Evolutionary conservation across 2,888 invertebrate species (phyloP), one percentile per base, ranked within the genome.

Genomic region (Odontocolon sp.): DNA sequence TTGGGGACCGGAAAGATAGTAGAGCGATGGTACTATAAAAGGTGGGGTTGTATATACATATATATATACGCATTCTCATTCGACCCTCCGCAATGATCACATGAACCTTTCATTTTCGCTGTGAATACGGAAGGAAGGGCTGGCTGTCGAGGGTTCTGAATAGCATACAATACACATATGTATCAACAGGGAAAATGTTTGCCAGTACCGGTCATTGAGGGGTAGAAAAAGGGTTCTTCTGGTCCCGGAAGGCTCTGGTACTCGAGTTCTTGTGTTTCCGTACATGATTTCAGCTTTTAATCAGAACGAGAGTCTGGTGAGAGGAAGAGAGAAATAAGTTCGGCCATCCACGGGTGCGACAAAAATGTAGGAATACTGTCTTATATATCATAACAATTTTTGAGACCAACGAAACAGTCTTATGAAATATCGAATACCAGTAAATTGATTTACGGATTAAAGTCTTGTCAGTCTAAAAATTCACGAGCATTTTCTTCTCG

Each of bases 241-340:
- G 11, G 23, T 8, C 45, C 18, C 8, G 33, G 45, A 33, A 21
- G 33, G 14, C 6, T 14, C 47, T 31, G 18, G 40, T n/a, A 42
- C 40, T 16, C 8, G 38, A 14, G 31, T 31, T 21, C 57, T 23
- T 42, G 76, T 81, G 82, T 80, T 74, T 71, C 80, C 77, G 82
- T 80, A 79, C 78, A 82, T 82, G 81, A 81, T 83, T 84, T 82
- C 77, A 78, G 81, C 82, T 84, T 86, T 84, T 85, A 84, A 86
- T 84, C 83, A 84, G 81, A 1, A 9, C 28, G n/a, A n/a, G 28
- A 59, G 26, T 59, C 42, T 16, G 59, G 59, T 28, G 42, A n/a
- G n/a, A n/a, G n/a, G n/a, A n/a, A n/a, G n/a, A n/a, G n/a, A n/a
- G n/a, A n/a, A n/a, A n/a, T n/a, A n/a, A n/a, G n/a, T n/a, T n/a